Base-by-base conservation (phyloP, 1,140 invertebrate species). In the Pseudomyrmex gracilis region DNA sequence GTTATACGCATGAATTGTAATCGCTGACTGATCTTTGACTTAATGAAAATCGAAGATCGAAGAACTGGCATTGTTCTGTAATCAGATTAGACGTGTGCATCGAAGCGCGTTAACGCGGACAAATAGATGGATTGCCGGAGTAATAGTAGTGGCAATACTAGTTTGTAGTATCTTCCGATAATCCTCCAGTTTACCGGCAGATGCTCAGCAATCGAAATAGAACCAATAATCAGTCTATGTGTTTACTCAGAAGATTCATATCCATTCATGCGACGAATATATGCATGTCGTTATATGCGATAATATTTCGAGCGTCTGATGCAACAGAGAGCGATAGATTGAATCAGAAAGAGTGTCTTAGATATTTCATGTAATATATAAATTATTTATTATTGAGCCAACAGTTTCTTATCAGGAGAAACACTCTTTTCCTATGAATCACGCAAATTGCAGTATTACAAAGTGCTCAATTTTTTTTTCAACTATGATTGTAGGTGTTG, bases 401-500 rank as follows among this genome's bases (percentile, higher is more conserved):
- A 12, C 13, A 17, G 51, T 63, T 2, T 8, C 20, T 51, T n/a
- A 45, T 43, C 15, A 5, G 2, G 53, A 24, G 22, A 24, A 22
- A 45, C 1, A 0, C n/a, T 71, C 13, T 22, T 10, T 53, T n/a
- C 2, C 12, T n/a, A 61, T 61, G 24, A 60, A 9, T 24, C 34
- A 57, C n/a, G 53, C 10, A 61, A 61, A 24, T 15, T n/a, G n/a
- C 2, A n/a, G 2, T 7, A 55, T 34, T 34, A 34, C 34, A 22
- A 12, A 20, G 22, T 1, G 7, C 43, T 58, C 55, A 20, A 43
- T 20, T 20, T n/a, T 15, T 73, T 10, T 12, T 51, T 76, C 24
- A n/a, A 70, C 13, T 12, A 13, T 12, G 15, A 58, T 74, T 64
- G 15, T 71, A 93, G 92, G 91, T 93, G 89, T 90, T 93, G 82